phyloP scores from a whole-genome alignment of 2,888 invertebrate species.

The Ectemnius cavifrons region DNA sequence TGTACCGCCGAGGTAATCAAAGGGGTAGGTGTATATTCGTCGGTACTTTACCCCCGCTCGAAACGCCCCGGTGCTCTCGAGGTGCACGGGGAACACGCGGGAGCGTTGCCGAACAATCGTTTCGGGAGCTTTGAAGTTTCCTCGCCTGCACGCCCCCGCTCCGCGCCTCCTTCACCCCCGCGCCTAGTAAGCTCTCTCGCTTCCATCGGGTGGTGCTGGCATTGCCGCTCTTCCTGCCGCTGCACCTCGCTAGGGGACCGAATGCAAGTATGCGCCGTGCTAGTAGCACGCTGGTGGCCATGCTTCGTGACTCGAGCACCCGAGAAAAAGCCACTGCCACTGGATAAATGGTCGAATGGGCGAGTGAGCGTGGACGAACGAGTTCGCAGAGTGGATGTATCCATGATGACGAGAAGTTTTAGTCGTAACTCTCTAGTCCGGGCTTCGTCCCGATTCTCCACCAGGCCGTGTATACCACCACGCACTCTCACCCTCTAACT shows the following conservation, averaged over 20 bases:
- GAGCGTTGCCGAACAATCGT: conserved; percentile 71
- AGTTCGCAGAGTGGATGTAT: not conserved
- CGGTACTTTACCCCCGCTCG: conserved; percentile 61
- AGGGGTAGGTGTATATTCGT: conserved; percentile 67
- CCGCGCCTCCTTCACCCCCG: conserved; percentile 11
- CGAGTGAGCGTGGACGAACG: not conserved
- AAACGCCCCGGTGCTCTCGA: conserved; percentile 60
- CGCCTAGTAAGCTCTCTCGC: not conserved
- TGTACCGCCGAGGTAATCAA: conserved; percentile 69
- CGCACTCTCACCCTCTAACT: not conserved
- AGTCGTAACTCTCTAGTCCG: not conserved
- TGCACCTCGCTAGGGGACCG: conserved; percentile 1
- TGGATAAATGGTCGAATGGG: not conserved
- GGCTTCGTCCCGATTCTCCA: not conserved
- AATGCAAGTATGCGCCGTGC: not conserved
- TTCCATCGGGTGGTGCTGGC: not conserved
- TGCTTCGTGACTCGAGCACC: not conserved
- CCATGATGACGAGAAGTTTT: not conserved
- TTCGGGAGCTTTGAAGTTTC: conserved; percentile 72
- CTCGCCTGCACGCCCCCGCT: conserved; percentile 50
- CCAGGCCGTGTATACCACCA: not conserved
- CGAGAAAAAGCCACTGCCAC: conserved; percentile 19
- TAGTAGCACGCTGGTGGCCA: not conserved
- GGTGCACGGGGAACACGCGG: conserved; percentile 55
- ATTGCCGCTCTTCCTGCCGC: not conserved